Conservation (phyloP, 1,140 invertebrate genomes). For the Papilio glaucus region DNA sequence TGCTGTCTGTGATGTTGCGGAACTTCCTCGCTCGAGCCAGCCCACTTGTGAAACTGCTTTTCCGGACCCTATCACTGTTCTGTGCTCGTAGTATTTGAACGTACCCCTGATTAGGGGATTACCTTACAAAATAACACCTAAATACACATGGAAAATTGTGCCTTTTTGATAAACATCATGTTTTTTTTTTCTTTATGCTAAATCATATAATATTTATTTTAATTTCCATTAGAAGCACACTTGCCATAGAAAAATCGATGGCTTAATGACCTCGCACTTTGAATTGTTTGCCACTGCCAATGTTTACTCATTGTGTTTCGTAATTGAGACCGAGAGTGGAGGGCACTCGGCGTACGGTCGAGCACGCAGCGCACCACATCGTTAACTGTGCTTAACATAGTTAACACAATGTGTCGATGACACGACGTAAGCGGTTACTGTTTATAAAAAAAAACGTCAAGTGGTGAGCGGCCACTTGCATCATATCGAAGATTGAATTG, state of each 20-base stretch:
- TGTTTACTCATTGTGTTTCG: conserved; percentile 49
- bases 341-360: conserved; percentile 41
- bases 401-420: conserved; percentile 39
- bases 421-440: conserved; percentile 28
- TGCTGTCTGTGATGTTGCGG: no score
- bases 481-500: conserved; percentile 8
- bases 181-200: no score
- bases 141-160: no score
- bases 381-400: conserved; percentile 36
- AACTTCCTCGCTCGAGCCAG: no score
- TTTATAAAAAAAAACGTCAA: conserved; percentile 35
- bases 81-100: no score
- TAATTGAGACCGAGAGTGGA: conserved; percentile 56
- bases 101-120: no score
- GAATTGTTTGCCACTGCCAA: conserved; percentile 44
- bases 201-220: not conserved
- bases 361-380: conserved; percentile 30
- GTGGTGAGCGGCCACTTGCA: conserved; percentile 24
- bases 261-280: conserved; percentile 28
- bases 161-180: no score
- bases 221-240: not conserved
- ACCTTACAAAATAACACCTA: no score
- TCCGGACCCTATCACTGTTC: no score
- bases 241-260: conserved; percentile 3
- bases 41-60: no score